Base-by-base conservation (phyloP, 2,113 vertebrate species). In the Choloepus hoffmanni region DNA sequence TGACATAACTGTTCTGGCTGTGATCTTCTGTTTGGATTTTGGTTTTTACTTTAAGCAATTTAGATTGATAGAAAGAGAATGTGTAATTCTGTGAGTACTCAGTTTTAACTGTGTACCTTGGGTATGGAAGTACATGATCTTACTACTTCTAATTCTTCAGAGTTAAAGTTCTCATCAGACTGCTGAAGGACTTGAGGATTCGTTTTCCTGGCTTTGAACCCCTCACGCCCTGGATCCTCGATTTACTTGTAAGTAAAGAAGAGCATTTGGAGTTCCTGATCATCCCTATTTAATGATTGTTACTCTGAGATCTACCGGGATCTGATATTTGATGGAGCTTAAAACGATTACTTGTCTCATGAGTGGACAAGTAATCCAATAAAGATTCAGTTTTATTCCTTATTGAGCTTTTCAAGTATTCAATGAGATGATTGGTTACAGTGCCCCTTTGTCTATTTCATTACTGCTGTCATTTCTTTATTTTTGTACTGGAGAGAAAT, bases 161-260 rank as follows among this genome's bases (percentile, higher is more conserved):
- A 95, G 99, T 99, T 81, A 99, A 99, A 97, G 99, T 99, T 33
- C 97, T 99, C 92, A 99, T 99, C 97, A 99, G 99, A 16, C 98
- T 99, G 90, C 97, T 99, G 87, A 99, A 99, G 92, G 99, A 99
- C 70, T 96, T 99, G 92, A 97, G 99, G 78, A 98, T 99, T 91
- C 99, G 99, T 0, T 99, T 99, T 96, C 98, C 99, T 0, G 99
- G 99, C 0, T 99, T 99, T 1, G 99, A 99, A 85, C 99, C 99
- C 18, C 99, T 99, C 50, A 99, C 99, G 0, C 99, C 99, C 0
- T 99, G 99, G 99, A 99, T 99, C 86, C 98, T 99, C 67, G 99
- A 99, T n/a, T 98, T 99, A 85, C 98, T 99, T 97, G 99, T 99
- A 97, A 89, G 98, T 50, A 0, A 70, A 93, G 4, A 70, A 14